A percentile compares a stretch with the other conserved stretches of the same genome.
These are phyloP conservation scores for Ochropleura leucogaster DNA, from an alignment of 2,888 invertebrate species.

Conservation along the genomic window DNA sequence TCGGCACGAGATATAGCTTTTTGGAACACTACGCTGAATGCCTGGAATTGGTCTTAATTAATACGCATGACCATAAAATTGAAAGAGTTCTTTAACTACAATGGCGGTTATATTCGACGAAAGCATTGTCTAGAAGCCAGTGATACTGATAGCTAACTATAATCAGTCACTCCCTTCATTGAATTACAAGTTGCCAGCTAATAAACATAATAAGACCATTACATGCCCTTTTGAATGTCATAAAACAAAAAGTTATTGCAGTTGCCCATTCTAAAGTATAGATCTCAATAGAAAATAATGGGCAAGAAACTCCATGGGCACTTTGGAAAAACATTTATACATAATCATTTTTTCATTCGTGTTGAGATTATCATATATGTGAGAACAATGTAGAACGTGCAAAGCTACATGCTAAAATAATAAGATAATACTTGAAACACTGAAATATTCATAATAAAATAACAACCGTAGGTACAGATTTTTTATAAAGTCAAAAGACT, in stretches of 20 bases:
- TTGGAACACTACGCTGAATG: constrained; percentile 99
- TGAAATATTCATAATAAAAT: not conserved
- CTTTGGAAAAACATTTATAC: no score
- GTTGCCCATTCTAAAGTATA: no score
- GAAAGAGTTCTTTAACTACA: not conserved
- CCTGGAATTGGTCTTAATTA: constrained; percentile 89
- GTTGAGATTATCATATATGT: no score
- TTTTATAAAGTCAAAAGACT: not conserved
- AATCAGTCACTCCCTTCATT: not conserved
- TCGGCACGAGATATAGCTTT: constrained; percentile 98
- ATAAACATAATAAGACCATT: not conserved
- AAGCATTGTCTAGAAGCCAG: not conserved
- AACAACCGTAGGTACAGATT: not conserved
- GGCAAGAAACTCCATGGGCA: no score
- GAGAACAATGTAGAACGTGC: no score
- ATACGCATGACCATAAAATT: not conserved
- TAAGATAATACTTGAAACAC: not conserved
- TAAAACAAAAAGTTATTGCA: no score
- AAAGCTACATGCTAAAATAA: not conserved
- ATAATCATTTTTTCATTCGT: no score
- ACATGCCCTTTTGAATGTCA: no score
- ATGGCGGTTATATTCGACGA: not conserved
- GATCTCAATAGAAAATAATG: no score
- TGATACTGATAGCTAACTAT: not conserved
- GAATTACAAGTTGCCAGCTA: not conserved